Conservation (phyloP, 2,113 vertebrate genomes). For the Lophochroa leadbeateri region DNA sequence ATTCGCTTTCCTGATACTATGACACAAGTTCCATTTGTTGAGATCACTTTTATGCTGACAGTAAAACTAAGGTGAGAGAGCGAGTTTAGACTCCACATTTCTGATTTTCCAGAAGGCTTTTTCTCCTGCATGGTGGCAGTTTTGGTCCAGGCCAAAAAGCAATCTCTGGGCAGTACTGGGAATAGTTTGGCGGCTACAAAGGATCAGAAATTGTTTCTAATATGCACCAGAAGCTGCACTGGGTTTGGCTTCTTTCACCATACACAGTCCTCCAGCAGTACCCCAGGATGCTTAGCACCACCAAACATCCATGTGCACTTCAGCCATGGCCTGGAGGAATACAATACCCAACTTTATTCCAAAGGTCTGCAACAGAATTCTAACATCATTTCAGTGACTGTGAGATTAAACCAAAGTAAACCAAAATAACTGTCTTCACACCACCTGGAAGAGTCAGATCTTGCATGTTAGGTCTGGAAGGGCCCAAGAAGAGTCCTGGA, state of each 20-base stretch:
- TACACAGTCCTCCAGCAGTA: neutral
- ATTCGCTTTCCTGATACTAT: neutral
- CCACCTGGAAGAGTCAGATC: neutral
- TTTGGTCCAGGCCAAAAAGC: neutral
- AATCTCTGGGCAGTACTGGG: neutral
- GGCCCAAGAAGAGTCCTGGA: neutral
- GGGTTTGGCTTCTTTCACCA: neutral
- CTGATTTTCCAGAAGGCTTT: neutral
- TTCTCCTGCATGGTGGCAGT: neutral
- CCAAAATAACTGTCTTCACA: neutral
- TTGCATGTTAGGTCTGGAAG: neutral
- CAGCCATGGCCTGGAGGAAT: neutral
- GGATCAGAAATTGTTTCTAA: neutral
- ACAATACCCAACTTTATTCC: neutral
- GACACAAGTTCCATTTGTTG: neutral
- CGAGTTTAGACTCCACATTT: neutral
- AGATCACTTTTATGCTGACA: neutral
- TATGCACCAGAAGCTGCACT: neutral
- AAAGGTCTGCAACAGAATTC: neutral
- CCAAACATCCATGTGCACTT: neutral
- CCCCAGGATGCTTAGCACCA: neutral
- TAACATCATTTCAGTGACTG: neutral
- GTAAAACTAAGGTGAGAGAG: neutral
- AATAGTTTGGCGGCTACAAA: neutral
- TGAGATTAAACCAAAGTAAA: neutral